phyloP scores from a whole-genome alignment of 2,113 vertebrate species.

The Paramisgurnus dabryanus region DNA sequence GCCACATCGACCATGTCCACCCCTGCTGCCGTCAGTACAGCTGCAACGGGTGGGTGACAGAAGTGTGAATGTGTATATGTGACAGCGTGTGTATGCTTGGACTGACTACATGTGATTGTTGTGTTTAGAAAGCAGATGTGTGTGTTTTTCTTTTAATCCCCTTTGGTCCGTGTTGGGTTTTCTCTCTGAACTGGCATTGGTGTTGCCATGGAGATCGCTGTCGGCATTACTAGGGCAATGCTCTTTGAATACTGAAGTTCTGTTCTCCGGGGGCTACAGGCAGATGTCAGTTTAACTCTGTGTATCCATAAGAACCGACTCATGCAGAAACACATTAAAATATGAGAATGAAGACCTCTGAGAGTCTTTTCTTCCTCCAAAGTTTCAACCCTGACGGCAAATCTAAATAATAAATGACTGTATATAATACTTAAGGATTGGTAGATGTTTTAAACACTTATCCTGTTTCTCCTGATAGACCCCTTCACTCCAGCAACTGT shows the following conservation, averaged over 20 bases:
- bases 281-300: neutral
- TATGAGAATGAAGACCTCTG: neutral
- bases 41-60: slow-evolving; percentile 85
- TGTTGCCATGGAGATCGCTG: slow-evolving; percentile 53
- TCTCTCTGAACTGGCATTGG: slow-evolving; percentile 27
- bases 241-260: slow-evolving; percentile 16
- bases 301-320: too few relatives aligned
- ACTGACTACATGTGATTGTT: neutral
- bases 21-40: slow-evolving; percentile 83
- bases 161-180: neutral
- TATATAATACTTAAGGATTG: neutral
- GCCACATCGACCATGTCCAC: slow-evolving; percentile 79
- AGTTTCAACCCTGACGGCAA: neutral
- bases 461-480: slow-evolving; percentile 81
- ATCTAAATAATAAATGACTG: neutral
- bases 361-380: neutral
- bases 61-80: slow-evolving; percentile 29
- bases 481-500: slow-evolving; percentile 89
- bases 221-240: slow-evolving; percentile 29
- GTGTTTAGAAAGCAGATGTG: neutral
- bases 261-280: slow-evolving; percentile 22
- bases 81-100: neutral
- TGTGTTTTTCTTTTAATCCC: neutral
- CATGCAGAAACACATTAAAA: too few relatives aligned
- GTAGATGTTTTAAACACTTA: slow-evolving; percentile 53